A percentile compares a stretch with the other conserved stretches of the same genome.
These are phyloP conservation scores for Microplitis deprimator DNA, from an alignment of 2,888 invertebrate genomes.

Conservation along the genomic window DNA sequence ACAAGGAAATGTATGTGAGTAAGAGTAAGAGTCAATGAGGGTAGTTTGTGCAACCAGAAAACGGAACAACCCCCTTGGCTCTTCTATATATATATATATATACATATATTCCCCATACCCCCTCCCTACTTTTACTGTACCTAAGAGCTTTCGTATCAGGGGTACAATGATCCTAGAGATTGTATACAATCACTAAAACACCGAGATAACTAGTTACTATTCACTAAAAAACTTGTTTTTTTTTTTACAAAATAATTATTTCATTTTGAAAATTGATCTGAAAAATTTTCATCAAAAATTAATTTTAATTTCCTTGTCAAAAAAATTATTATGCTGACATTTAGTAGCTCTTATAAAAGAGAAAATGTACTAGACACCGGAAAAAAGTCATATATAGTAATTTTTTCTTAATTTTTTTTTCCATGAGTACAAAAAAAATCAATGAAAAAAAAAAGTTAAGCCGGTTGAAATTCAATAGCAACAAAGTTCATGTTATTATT, in stretches of 20 bases:
- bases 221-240: not conserved
- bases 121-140: constrained; percentile 61
- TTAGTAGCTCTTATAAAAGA: no score
- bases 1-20: constrained; percentile 17
- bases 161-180: constrained; percentile 65
- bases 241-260: no score
- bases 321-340: no score
- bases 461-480: constrained; percentile 51
- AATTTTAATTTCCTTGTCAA: no score
- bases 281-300: no score
- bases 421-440: constrained; percentile 7
- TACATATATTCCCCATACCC: constrained; percentile 19
- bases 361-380: no score
- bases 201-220: not conserved
- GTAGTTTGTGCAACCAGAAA: constrained; percentile 34
- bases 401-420: not conserved
- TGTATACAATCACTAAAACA: constrained; percentile 62
- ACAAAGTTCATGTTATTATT: not conserved
- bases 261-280: no score
- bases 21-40: constrained; percentile 15
- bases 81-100: constrained; percentile 16
- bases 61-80: constrained; percentile 29
- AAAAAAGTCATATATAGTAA: no score
- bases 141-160: constrained; percentile 63
- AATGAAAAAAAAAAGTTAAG: constrained; percentile 67